Conservation (phyloP, 2,888 invertebrate species). For the Xestia ashworthii region DNA sequence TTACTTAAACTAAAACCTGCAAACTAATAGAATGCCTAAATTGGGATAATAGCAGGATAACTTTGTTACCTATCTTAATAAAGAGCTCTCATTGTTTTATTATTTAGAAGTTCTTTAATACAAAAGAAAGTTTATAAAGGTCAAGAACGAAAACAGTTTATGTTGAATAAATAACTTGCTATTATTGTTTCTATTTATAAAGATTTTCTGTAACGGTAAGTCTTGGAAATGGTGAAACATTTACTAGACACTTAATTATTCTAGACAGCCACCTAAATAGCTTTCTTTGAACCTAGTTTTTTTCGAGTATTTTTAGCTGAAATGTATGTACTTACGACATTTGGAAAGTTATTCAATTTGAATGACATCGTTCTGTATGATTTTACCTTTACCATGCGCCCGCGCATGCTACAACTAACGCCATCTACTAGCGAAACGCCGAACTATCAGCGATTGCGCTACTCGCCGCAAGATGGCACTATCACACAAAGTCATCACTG, state of each 20-base stretch:
- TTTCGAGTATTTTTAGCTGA: not conserved
- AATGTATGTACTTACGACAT: not conserved
- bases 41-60: not conserved
- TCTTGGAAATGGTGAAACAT: not conserved
- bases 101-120: conserved; percentile 4
- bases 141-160: conserved; percentile 33
- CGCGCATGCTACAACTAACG: conserved; percentile 76
- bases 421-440: conserved; percentile 73
- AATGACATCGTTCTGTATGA: not conserved
- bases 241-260: not conserved
- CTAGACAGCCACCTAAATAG: not conserved
- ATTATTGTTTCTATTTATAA: conserved; percentile 10
- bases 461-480: conserved; percentile 75
- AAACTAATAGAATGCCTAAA: not conserved
- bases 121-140: conserved; percentile 28
- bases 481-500: conserved; percentile 3
- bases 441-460: conserved; percentile 67
- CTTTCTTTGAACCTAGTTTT: not conserved
- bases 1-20: not conserved
- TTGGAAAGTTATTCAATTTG: not conserved
- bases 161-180: conserved; percentile 29
- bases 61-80: not conserved
- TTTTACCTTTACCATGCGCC: conserved; percentile 57
- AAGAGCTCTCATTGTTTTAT: not conserved
- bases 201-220: not conserved